phyloP scores from a whole-genome alignment of 2,888 invertebrate genomes.

The Platypus cylindrus region DNA sequence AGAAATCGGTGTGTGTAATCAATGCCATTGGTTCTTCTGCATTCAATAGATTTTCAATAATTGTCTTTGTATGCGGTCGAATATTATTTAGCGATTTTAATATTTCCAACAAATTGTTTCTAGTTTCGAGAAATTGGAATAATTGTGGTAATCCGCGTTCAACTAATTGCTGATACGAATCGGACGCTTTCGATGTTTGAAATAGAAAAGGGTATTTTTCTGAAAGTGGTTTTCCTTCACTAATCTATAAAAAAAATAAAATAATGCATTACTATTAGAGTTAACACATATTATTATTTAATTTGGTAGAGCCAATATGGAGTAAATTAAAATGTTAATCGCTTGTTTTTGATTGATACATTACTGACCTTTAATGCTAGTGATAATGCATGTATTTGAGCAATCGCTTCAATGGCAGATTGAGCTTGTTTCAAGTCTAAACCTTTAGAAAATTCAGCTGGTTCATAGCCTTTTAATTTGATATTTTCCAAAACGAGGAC shows the following conservation, averaged over 20 bases:
- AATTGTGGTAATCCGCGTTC: slow-evolving; percentile 66
- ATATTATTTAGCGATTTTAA: slow-evolving; percentile 46
- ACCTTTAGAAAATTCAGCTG: slow-evolving; percentile 57
- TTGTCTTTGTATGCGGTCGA: slow-evolving; percentile 54
- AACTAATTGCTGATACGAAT: slow-evolving; percentile 66
- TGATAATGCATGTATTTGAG: slow-evolving; percentile 60
- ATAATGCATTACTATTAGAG: neutral
- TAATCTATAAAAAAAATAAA: slow-evolving; percentile 36
- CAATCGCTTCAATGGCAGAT: slow-evolving; percentile 58
- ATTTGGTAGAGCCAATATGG: neutral
- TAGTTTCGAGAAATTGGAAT: slow-evolving; percentile 54
- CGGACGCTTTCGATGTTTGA: slow-evolving; percentile 64
- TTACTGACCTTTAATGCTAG: slow-evolving; percentile 43
- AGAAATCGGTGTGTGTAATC: slow-evolving; percentile 72
- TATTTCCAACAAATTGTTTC: slow-evolving; percentile 49
- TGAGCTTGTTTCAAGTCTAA: slow-evolving; percentile 51
- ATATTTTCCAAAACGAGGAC: slow-evolving; percentile 65
- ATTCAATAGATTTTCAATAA: slow-evolving; percentile 56
- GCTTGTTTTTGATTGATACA: too few relatives aligned
- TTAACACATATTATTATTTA: neutral
- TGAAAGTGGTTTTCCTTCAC: slow-evolving; percentile 38
- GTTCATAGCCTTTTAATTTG: slow-evolving; percentile 48
- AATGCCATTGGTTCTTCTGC: slow-evolving; percentile 62
- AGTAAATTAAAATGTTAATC: neutral
- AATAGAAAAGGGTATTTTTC: slow-evolving; percentile 56